These are phyloP conservation scores for Cottoperca gobio DNA, from an alignment of 2,797 vertebrate species.

Conservation along the genomic window DNA sequence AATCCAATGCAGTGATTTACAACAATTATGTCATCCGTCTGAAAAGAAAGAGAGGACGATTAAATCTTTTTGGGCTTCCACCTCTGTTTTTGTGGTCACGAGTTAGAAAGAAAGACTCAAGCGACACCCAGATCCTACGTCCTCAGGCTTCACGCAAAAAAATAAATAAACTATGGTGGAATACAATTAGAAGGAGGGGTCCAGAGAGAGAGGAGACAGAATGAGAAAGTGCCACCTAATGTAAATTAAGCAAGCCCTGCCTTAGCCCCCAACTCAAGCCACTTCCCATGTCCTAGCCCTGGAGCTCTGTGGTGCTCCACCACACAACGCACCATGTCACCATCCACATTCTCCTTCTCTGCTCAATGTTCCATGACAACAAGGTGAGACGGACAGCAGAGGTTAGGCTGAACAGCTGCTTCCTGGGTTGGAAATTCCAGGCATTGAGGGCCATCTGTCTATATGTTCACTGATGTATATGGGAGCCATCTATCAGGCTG, in stretches of 20 bases:
- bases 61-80: slow-evolving; percentile 49
- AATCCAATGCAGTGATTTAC: slow-evolving; percentile 68
- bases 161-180: slow-evolving; percentile 17
- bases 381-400: slow-evolving; percentile 95
- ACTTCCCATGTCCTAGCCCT: slow-evolving; percentile 44
- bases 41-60: slow-evolving; percentile 21
- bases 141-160: background rate
- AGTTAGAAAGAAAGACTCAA: slow-evolving; percentile 34
- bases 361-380: slow-evolving; percentile 96
- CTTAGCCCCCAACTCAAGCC: slow-evolving; percentile 56
- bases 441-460: slow-evolving; percentile 99
- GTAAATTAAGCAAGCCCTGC: slow-evolving; percentile 68
- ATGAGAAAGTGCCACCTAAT: slow-evolving; percentile 61
- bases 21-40: slow-evolving; percentile 56
- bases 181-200: slow-evolving; percentile 49
- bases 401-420: slow-evolving; percentile 97
- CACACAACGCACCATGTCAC: slow-evolving; percentile 73
- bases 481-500: slow-evolving; percentile 97
- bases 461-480: slow-evolving; percentile 95
- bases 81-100: slow-evolving; percentile 51
- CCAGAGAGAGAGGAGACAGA: slow-evolving; percentile 16
- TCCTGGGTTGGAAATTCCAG: slow-evolving; percentile 94
- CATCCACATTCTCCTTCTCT: slow-evolving; percentile 90
- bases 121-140: slow-evolving; percentile 40
- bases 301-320: slow-evolving; percentile 38